These are phyloP conservation scores for Rhopalosiphum nymphaeae DNA, from an alignment of 2,888 invertebrate genomes.

Conservation along the genomic window DNA sequence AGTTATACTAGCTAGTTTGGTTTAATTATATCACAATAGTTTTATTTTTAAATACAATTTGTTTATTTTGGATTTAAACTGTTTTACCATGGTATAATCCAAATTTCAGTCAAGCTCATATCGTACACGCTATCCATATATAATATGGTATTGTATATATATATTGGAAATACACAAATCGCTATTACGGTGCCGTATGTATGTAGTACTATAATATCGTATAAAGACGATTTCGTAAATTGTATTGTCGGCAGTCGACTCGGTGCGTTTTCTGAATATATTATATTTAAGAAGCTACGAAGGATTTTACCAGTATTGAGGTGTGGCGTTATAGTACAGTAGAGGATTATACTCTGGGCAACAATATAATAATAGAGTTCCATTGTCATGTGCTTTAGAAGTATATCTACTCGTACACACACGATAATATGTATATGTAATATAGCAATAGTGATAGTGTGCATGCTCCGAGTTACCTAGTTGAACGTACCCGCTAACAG, in stretches of 20 bases:
- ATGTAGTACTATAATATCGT: not conserved
- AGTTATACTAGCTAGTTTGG: not conserved
- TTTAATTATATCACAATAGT: not conserved
- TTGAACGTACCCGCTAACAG: conserved; percentile 1
- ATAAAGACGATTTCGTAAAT: conserved; percentile 11
- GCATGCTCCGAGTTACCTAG: not conserved
- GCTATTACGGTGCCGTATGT: not conserved
- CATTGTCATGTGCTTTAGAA: not conserved
- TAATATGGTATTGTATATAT: not conserved
- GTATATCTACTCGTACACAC: not conserved
- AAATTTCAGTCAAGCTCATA: not conserved
- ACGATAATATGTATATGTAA: not conserved
- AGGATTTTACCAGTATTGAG: not conserved
- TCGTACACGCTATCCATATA: not conserved
- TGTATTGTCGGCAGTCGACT: not conserved
- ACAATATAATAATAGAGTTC: conserved; percentile 40
- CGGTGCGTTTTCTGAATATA: conserved; percentile 13
- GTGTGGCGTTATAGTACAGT: not conserved
- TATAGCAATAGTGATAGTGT: conserved; percentile 9
- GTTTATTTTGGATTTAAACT: not conserved
- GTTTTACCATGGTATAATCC: not conserved
- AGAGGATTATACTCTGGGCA: conserved; percentile 10
- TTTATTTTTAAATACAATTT: not conserved
- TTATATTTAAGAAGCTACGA: conserved; percentile 26
- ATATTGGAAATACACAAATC: not conserved